These are phyloP conservation scores for Theropithecus gelada DNA, from an alignment of 2,113 vertebrate genomes.

Conservation along the genomic window DNA sequence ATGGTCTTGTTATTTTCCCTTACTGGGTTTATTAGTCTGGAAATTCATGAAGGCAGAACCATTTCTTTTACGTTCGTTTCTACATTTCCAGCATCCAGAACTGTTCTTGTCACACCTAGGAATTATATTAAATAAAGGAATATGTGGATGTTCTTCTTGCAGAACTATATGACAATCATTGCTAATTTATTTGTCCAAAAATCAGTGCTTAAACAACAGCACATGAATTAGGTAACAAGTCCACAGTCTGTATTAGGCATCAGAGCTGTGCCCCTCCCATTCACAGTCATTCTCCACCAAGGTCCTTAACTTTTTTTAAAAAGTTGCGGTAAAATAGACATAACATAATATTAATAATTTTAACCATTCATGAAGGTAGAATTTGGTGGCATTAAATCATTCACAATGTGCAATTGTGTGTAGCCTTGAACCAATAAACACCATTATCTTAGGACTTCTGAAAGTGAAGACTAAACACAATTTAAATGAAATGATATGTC, in stretches of 20 bases:
- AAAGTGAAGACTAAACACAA: slow-evolving; percentile 19
- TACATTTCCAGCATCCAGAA: background rate
- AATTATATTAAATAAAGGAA: background rate
- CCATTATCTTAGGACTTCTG: background rate
- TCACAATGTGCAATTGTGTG: too few species aligned
- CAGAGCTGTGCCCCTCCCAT: background rate
- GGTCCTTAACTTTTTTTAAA: too few species aligned
- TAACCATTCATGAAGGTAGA: too few species aligned
- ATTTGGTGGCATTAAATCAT: too few species aligned
- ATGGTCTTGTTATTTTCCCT: background rate
- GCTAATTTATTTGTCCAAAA: background rate
- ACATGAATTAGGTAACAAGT: background rate
- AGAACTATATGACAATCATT: background rate
- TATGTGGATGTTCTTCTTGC: background rate
- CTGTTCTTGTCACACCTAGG: background rate
- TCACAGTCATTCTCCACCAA: too few species aligned
- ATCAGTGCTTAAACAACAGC: background rate
- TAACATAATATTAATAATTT: too few species aligned
- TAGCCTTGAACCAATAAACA: background rate
- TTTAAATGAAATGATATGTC: background rate
- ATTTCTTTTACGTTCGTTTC: background rate
- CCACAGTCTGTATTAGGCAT: background rate
- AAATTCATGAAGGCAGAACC: background rate
- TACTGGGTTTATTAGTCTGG: background rate
- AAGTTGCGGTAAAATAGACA: too few species aligned